Evolutionary conservation across 2,888 invertebrate genomes (phyloP).

Genomic region (Acronicta aceris): DNA sequence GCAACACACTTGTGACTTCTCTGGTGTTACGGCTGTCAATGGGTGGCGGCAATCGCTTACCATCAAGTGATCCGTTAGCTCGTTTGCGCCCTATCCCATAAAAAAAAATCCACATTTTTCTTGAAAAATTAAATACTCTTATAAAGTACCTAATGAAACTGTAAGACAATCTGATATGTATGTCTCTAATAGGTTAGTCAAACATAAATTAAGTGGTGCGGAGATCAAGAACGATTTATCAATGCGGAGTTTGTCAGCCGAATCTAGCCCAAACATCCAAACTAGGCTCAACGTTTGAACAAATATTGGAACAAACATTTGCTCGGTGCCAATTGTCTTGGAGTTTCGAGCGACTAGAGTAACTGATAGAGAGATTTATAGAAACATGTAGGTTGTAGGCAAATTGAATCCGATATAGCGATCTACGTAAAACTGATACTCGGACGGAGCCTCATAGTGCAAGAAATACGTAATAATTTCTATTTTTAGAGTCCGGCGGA

Average conservation of each 20-base stretch:
- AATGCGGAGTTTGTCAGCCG: slow-evolving; percentile 16
- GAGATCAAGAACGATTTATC: slow-evolving; percentile 13
- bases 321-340: slow-evolving; percentile 34
- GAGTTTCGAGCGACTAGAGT: slow-evolving; percentile 15
- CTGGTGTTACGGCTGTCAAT: no score
- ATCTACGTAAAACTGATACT: background rate
- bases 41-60: no score
- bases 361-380: slow-evolving; percentile 15
- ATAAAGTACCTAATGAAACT: no score
- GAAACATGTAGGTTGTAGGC: slow-evolving; percentile 10
- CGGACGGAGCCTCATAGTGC: background rate
- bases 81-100: no score
- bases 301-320: slow-evolving; percentile 42
- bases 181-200: slow-evolving; percentile 8
- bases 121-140: no score
- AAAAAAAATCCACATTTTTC: no score
- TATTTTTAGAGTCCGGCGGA: no score
- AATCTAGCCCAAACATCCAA: slow-evolving; percentile 26
- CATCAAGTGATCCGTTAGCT: no score
- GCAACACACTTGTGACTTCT: no score
- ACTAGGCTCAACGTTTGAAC: slow-evolving; percentile 21
- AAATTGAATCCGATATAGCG: slow-evolving; percentile 5
- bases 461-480: no score
- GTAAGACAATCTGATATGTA: no score
- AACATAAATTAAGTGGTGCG: slow-evolving; percentile 14